phyloP scores from a whole-genome alignment of 2,888 invertebrate species.

The Scrobipalpa atriplicella region DNA sequence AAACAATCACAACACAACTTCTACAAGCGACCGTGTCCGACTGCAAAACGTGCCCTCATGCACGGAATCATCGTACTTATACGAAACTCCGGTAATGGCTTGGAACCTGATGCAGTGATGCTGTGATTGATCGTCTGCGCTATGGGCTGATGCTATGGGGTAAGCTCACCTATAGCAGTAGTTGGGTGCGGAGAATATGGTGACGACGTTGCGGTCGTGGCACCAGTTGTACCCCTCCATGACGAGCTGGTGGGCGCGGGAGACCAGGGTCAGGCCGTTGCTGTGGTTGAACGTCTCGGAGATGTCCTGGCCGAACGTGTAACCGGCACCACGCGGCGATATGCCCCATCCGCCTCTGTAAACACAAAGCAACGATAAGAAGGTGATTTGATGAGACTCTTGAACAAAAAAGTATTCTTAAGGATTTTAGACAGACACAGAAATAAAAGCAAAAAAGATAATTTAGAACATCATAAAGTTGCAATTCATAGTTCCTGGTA shows the following conservation, averaged over 20 bases:
- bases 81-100: no score
- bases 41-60: no score
- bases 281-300: slow-evolving; percentile 99
- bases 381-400: neutral
- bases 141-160: neutral
- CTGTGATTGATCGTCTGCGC: no score
- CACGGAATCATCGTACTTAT: no score
- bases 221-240: slow-evolving; percentile 99
- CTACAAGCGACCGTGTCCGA: no score
- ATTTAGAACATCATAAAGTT: no score
- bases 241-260: slow-evolving; percentile 99
- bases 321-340: slow-evolving; percentile 99
- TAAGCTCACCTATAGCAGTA: slow-evolving; percentile 93
- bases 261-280: slow-evolving; percentile 98
- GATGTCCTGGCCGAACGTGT: slow-evolving; percentile 99
- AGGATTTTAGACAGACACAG: no score
- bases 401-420: no score
- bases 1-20: no score
- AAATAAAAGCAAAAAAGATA: no score
- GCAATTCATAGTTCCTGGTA: no score
- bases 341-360: slow-evolving; percentile 99
- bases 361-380: neutral
- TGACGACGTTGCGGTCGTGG: slow-evolving; percentile 99
- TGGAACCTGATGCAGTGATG: no score
- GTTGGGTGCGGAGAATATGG: slow-evolving; percentile 99